phyloP scores from a whole-genome alignment of 2,797 vertebrate species.

The Anabas testudineus region DNA sequence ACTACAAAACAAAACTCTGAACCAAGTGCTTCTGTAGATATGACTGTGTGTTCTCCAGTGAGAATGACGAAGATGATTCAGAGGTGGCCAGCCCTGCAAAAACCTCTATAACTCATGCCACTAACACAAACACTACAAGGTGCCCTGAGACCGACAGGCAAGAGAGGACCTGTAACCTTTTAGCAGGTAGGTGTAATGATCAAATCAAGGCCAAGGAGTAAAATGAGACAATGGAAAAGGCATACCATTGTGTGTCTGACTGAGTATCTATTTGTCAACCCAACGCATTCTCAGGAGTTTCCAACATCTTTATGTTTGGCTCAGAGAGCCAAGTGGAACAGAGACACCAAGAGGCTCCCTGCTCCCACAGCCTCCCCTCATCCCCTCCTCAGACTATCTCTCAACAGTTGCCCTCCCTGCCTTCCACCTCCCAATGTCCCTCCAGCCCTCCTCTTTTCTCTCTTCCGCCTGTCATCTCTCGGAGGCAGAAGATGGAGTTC shows the following conservation, averaged over 20 bases:
- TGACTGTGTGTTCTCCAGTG: constrained; percentile 82
- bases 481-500: constrained; percentile 77
- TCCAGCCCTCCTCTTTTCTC: constrained; percentile 68
- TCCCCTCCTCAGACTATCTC: constrained; percentile 74
- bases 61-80: constrained; percentile 70
- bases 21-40: constrained; percentile 54
- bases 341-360: constrained; percentile 88
- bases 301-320: constrained; percentile 89
- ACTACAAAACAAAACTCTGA: constrained; percentile 5
- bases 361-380: constrained; percentile 68
- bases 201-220: not conserved
- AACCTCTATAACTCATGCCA: constrained; percentile 65
- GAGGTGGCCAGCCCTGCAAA: constrained; percentile 54
- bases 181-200: constrained; percentile 81
- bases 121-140: constrained; percentile 49
- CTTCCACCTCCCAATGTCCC: constrained; percentile 65
- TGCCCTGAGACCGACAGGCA: constrained; percentile 48
- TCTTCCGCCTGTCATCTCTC: constrained; percentile 59
- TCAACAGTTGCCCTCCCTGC: constrained; percentile 62
- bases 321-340: constrained; percentile 74
- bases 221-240: not conserved
- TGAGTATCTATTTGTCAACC: constrained; percentile 1
- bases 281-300: constrained; percentile 87
- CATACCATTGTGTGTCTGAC: not conserved
- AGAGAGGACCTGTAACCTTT: constrained; percentile 76